phyloP scores from a whole-genome alignment of 2,113 vertebrate genomes.

The Sinocyclocheilus rhinocerous region DNA sequence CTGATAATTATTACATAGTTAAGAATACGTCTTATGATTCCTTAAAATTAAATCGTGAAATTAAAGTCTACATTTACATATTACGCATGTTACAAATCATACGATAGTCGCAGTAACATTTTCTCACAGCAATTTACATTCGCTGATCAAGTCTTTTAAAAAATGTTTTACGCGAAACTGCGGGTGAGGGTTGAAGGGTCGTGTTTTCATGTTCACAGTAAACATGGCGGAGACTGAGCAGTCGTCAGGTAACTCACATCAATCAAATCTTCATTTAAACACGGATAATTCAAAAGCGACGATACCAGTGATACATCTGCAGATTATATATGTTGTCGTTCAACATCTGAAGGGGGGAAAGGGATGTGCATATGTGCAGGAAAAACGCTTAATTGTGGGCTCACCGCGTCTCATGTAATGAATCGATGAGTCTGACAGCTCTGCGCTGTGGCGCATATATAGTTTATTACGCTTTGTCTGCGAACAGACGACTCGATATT shows the following conservation, averaged over 20 bases:
- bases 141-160: no score
- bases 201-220: conserved; percentile 51
- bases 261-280: neutral
- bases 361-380: neutral
- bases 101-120: neutral
- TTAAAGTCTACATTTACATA: neutral
- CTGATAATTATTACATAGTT: neutral
- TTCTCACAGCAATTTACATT: neutral
- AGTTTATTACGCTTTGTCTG: neutral
- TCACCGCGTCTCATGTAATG: neutral
- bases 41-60: neutral
- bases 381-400: neutral
- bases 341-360: neutral
- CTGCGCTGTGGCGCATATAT: neutral
- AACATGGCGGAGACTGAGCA: conserved; percentile 85
- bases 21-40: neutral
- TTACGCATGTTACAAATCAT: neutral
- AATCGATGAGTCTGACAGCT: neutral
- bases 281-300: neutral
- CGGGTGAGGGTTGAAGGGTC: conserved; percentile 64
- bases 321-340: neutral
- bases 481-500: neutral
- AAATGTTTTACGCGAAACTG: conserved; percentile 6
- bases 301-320: no score
- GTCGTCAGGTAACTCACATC: conserved; percentile 59